Evolutionary conservation across 2,113 vertebrate genomes (phyloP).

Genomic region (Pterocles burchelli): DNA sequence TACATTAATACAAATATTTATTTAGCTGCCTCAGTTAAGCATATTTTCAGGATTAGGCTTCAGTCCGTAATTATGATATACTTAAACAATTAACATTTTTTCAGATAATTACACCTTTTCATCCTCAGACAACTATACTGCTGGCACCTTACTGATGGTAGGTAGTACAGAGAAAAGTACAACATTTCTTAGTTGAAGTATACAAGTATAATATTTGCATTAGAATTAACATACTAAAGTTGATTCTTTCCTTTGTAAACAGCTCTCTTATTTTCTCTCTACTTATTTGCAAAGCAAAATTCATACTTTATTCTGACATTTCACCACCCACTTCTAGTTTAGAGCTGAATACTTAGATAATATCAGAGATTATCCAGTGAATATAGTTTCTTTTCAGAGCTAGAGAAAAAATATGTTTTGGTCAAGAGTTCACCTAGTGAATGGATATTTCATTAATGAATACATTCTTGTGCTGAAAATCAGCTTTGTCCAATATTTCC

Average conservation of each 20-base stretch:
- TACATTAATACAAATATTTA: neutral
- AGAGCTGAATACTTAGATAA: constrained; percentile 38
- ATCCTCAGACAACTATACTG: neutral
- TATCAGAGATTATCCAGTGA: constrained; percentile 18
- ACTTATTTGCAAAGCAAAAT: neutral
- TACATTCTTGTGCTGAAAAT: constrained; percentile 4
- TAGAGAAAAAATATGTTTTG: constrained; percentile 15
- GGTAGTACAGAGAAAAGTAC: neutral
- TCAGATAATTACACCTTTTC: neutral
- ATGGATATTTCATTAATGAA: constrained; percentile 32
- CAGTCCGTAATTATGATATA: neutral
- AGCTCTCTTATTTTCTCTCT: neutral
- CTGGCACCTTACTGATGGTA: neutral
- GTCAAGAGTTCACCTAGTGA: constrained; percentile 45
- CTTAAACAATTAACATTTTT: neutral
- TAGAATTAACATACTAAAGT: neutral
- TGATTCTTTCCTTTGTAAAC: neutral
- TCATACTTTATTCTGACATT: constrained; percentile 22
- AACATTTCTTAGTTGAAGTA: neutral
- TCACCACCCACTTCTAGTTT: constrained; percentile 1
- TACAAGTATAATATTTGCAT: neutral
- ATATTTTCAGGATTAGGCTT: neutral
- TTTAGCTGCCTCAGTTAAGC: neutral
- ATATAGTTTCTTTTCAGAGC: constrained; percentile 26
- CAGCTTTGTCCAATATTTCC: constrained; percentile 35